Evolutionary conservation across 2,797 vertebrate genomes (phyloP), one percentile per base, ranked within the genome.

Genomic region (Sebastes kiyomatsui): DNA sequence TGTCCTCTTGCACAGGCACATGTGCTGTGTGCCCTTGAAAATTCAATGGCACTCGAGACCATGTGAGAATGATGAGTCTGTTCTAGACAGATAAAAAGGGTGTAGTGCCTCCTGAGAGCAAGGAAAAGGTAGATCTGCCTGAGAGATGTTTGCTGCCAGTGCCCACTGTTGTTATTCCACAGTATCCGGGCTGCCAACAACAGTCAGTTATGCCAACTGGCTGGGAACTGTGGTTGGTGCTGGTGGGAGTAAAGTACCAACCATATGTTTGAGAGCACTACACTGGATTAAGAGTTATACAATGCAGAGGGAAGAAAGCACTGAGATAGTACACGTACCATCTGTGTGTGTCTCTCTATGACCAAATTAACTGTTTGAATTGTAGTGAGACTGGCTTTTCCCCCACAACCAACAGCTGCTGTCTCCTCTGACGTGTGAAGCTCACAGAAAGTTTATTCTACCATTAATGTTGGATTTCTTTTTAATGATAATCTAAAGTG

Each of bases 111-210:
- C 32, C 23, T 25, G 46, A 35, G 66, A 56, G 25, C 54, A 71
- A 2, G 5, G 13, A 61, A 80, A 72, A 77, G 49, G 20, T 64
- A 30, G 33, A 66, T 85, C 7, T 71, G 68, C 30, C 65, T 22
- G 23, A 61, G 69, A 67, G 49, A 70, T 81, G 80, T 78, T 79
- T 80, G 18, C n/a, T 58, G 74, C 33, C 6, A 22, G 11, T 14
- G 60, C n/a, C 32, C 22, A 58, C 14, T n/a, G 25, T 33, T 66
- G 14, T 77, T 52, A 74, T 33, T 65, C 28, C 42, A 78, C 30
- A 38, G 27, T 14, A 28, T 33, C 16, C 30, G 12, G 62, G 49
- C 74, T 64, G 67, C 58, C 67, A 72, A 67, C 2, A 54, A 27
- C 59, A 64, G 6, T 59, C 8, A 30, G 55, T 11, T 12, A 6